Percentiles rank a stretch among this genome's conserved stretches.
Evolutionary conservation across 53 echinoderm and acorn worm genomes (phyloP).

Genomic region (Antedon mediterranea): DNA sequence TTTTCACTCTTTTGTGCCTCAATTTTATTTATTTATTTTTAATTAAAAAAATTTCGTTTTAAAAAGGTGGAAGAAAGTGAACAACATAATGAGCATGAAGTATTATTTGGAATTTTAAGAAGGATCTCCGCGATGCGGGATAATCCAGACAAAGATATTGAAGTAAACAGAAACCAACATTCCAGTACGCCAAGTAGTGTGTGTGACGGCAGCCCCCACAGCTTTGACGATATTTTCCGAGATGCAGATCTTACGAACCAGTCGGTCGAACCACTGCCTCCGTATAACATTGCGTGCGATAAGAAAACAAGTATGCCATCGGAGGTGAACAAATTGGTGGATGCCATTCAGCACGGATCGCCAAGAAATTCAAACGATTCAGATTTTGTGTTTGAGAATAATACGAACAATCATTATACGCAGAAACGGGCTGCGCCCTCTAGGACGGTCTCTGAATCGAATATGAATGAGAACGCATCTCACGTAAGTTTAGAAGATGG

Average conservation of each 20-base stretch:
- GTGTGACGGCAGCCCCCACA: neutral
- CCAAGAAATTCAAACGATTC: neutral
- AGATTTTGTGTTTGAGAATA: neutral
- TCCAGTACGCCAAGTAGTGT: neutral
- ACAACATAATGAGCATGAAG: neutral
- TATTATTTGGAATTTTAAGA: neutral
- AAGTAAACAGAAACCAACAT: neutral
- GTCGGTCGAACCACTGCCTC: slow-evolving; percentile 81
- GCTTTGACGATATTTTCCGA: slow-evolving; percentile 22
- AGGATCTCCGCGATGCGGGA: neutral
- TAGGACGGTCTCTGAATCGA: neutral
- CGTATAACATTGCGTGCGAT: slow-evolving; percentile 88
- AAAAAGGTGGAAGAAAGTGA: neutral
- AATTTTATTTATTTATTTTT: too few relatives aligned
- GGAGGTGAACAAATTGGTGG: slow-evolving; percentile 75
- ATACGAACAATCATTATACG: neutral
- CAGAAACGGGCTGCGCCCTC: neutral
- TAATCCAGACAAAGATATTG: neutral
- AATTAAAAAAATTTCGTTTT: too few relatives aligned
- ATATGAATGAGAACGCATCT: neutral
- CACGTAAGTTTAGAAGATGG: neutral
- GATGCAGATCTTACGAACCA: slow-evolving; percentile 20
- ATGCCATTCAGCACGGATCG: slow-evolving; percentile 66
- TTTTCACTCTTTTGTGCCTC: too few relatives aligned
- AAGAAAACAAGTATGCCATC: slow-evolving; percentile 62